Evolutionary conservation across 2,113 vertebrate species (phyloP), one percentile per base, ranked within the genome.

Genomic region (Speoplatyrhinus poulsoni): DNA sequence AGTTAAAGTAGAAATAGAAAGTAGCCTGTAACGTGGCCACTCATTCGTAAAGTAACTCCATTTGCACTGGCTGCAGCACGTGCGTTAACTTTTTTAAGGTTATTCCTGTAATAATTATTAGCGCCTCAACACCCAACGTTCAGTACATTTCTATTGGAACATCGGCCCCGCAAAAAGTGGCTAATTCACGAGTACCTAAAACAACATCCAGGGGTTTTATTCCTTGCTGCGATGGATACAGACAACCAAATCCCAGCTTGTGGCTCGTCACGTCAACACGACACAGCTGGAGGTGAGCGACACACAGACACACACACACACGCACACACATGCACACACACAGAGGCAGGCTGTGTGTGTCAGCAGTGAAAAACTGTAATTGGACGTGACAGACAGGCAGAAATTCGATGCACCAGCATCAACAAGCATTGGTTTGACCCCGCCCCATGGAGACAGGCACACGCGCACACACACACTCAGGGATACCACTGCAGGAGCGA

Each of bases 321-420:
- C 77, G 87, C 87, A 78, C 81, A 87, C 80, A 70, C 79, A 88
- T 67, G 74, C 84, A 89, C 50, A 87, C 82, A 75, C 76, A 91
- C 90, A 93, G 80, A 93, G 87, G 84, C 75, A 85, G 79, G 55
- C 87, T 86, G 84, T 92, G 85, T 92, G 87, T 69, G 72, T 94
- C 88, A 90, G 74, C 56, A 79, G 81, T 71, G 76, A 61, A 60
- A 52, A 67, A n/a, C 13, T 58, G 57, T 91, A 93, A 96, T 89
- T 93, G 89, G 84, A 89, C 80, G 80, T 92, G 93, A 93, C 93
- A 92, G 91, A 90, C 73, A 12, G 85, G 72, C 88, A 86, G 89
- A 89, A 92, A 93, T 87, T 90, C 74, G 88, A 90, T 91, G 90
- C 86, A 87, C 85, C 77, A 83, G 76, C 88, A 90, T 92, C 86